Evolutionary conservation across 2,797 vertebrate species (phyloP), one percentile per base, ranked within the genome.

Genomic region (Sebastiscus tertius): DNA sequence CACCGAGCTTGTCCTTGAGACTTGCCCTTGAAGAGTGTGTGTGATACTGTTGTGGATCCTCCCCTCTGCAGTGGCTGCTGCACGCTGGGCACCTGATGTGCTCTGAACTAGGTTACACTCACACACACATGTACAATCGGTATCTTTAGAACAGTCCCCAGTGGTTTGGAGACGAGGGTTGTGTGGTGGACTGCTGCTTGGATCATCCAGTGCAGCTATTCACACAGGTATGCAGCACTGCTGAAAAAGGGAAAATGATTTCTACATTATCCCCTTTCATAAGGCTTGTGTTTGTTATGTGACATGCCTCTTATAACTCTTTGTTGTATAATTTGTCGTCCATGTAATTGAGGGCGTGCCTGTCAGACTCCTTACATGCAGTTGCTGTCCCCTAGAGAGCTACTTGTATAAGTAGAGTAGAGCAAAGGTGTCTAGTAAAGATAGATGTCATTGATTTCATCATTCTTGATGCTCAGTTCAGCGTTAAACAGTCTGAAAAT

Each of bases 11-110:
- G 92, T 93, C 94, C 93, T 94, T 95, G 84, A 93, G 75, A 70
- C 52, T 79, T 75, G 89, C 72, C 93, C 94, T 94, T 93, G 92
- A 89, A 76, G 65, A 80, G 77, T 64, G 63, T 59, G 70, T 77
- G 76, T 80, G 87, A 79, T 76, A 70, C 56, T 34, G 76, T 78
- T 31, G 80, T 72, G 81, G 85, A 92, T 91, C 92, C 93, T 93
- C 94, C 90, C 88, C 89, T 94, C 92, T 95, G 93, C 94, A 93
- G 94, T 90, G 87, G 88, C 87, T 90, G 93, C 92, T 92, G 90
- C 89, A 89, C 64, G 84, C 89, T 70, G 80, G 87, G 72, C 87
- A 91, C 90, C 90, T 93, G 88, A 94, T 91, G 86, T 91, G 80
- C 90, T 84, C 84, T 79, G 79, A 94, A 91, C 80, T 93, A 87